Percentiles rank a stretch among this genome's conserved stretches.
Evolutionary conservation across 2,113 vertebrate species (phyloP).

Genomic region (Callospermophilus lateralis): DNA sequence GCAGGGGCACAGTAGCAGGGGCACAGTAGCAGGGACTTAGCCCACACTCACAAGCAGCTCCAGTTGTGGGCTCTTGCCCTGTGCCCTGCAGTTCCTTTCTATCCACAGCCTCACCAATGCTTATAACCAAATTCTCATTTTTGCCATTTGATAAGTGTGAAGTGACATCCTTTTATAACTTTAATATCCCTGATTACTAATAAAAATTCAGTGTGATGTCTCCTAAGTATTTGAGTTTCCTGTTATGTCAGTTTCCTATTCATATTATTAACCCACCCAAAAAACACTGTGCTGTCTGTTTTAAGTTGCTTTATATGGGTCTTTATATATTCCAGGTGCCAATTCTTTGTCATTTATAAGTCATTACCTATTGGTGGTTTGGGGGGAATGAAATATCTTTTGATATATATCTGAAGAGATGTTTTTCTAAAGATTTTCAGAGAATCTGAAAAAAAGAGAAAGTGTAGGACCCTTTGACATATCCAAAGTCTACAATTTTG

Average conservation of each 20-base stretch:
- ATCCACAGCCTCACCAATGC: fast-evolving
- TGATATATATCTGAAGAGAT: neutral
- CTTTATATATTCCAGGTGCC: neutral
- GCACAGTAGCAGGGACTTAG: neutral
- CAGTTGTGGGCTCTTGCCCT: too few species aligned
- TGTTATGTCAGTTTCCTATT: neutral
- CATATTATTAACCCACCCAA: neutral
- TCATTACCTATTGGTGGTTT: neutral
- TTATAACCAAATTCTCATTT: neutral
- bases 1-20: fast-evolving
- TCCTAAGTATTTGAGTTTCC: neutral
- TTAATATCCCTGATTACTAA: neutral
- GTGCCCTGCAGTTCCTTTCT: neutral
- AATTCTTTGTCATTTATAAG: constrained; percentile 46
- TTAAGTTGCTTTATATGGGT: constrained; percentile 3
- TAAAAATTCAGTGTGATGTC: neutral
- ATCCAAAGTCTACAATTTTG: neutral
- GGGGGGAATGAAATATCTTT: neutral
- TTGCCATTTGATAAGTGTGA: neutral
- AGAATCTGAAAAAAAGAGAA: neutral
- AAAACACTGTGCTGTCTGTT: neutral
- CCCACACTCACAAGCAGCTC: fast-evolving
- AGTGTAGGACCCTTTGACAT: neutral
- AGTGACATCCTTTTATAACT: neutral
- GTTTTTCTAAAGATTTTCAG: neutral